Evolutionary conservation across 1,140 invertebrate genomes (phyloP).

Genomic region (Onthophagus taurus): DNA sequence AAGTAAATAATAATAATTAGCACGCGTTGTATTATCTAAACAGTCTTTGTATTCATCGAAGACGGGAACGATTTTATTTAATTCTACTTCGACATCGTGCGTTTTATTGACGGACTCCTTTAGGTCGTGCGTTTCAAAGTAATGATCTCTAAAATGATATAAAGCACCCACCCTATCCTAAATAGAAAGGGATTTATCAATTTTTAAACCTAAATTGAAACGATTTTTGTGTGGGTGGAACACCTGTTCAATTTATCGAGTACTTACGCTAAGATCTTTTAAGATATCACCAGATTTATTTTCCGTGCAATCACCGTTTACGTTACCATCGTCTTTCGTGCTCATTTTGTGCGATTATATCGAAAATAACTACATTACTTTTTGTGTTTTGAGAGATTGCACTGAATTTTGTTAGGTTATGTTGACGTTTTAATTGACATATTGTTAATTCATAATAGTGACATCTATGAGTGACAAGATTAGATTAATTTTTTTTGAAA

Average conservation of each 20-base stretch:
- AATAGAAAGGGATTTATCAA: conserved; percentile 16
- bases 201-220: not conserved
- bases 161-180: conserved; percentile 56
- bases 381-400: conserved; percentile 10
- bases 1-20: conserved; percentile 63
- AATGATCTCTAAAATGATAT: conserved; percentile 64
- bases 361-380: conserved; percentile 1
- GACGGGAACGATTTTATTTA: conserved; percentile 51
- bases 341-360: conserved; percentile 10
- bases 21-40: conserved; percentile 45
- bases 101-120: conserved; percentile 58
- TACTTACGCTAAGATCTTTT: conserved; percentile 11
- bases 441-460: conserved; percentile 9
- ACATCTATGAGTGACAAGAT: not conserved
- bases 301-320: not conserved
- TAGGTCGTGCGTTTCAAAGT: conserved; percentile 65
- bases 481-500: too few species aligned
- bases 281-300: conserved; percentile 11
- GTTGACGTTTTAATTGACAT: conserved; percentile 1
- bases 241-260: conserved; percentile 12
- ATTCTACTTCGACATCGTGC: conserved; percentile 53
- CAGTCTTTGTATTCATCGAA: conserved; percentile 53
- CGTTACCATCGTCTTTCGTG: not conserved
- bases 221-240: conserved; percentile 9
- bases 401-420: conserved; percentile 8